Evolutionary conservation across 1,140 invertebrate genomes (phyloP).

Genomic region (Lamellibrachia luymesi): DNA sequence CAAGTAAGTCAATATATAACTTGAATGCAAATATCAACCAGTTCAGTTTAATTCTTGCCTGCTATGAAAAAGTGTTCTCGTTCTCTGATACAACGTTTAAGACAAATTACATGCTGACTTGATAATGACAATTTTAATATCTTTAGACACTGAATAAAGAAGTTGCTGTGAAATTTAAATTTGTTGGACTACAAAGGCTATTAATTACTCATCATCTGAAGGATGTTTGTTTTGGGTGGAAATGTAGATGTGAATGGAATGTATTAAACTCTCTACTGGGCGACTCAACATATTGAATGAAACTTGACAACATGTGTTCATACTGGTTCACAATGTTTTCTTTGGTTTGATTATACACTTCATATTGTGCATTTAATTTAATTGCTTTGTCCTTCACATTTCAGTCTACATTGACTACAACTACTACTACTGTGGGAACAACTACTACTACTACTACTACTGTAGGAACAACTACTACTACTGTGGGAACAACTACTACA

Average conservation of each 20-base stretch:
- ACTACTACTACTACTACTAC: neutral
- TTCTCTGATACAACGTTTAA: neutral
- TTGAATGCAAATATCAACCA: neutral
- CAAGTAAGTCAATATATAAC: neutral
- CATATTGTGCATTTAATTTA: neutral
- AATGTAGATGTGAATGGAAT: too few species aligned
- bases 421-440: too few species aligned
- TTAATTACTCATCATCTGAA: too few species aligned
- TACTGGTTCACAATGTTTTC: neutral
- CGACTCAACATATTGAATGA: too few species aligned
- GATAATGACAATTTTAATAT: too few species aligned
- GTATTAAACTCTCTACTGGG: too few species aligned
- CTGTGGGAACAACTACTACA: neutral
- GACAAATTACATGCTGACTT: too few species aligned
- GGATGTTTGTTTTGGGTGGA: too few species aligned
- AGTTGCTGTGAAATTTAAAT: too few species aligned
- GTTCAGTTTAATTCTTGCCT: neutral
- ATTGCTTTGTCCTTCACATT: neutral
- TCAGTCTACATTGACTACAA: neutral
- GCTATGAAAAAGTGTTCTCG: neutral
- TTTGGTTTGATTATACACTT: neutral
- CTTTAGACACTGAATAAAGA: too few species aligned
- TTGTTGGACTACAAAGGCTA: too few species aligned
- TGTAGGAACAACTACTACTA: neutral
- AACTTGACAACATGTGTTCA: too few species aligned